phyloP scores from a whole-genome alignment of 2,888 invertebrate species.

The Sinodicranocentrus sp. region DNA sequence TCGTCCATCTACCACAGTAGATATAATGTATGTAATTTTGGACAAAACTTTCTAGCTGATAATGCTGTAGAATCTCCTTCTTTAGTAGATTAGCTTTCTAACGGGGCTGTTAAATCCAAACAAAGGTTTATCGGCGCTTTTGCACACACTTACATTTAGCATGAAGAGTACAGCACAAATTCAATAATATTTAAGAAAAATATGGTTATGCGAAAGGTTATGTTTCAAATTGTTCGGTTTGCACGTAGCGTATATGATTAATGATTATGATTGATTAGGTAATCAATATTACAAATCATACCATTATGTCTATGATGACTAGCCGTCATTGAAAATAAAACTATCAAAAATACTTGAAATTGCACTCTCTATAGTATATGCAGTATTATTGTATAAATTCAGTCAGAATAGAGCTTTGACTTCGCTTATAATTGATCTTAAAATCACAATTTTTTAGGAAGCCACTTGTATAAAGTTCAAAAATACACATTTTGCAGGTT shows the following conservation, averaged over 20 bases:
- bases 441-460: no score
- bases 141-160: neutral
- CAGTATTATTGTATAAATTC: no score
- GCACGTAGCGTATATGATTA: neutral
- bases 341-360: no score
- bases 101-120: neutral
- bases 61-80: neutral
- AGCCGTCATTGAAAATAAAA: no score
- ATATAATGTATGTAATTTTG: slow-evolving; percentile 8
- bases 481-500: no score
- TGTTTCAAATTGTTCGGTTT: neutral
- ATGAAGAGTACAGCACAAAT: neutral
- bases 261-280: no score
- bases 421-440: no score
- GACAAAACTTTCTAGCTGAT: slow-evolving; percentile 1
- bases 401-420: no score
- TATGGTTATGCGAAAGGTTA: neutral
- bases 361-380: no score
- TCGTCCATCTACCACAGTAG: neutral
- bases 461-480: no score
- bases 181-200: neutral
- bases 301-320: no score
- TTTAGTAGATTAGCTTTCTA: neutral
- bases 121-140: neutral
- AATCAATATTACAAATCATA: no score